Base-by-base conservation (phyloP, 2,113 vertebrate genomes). In the Dolichotis patagonum region DNA sequence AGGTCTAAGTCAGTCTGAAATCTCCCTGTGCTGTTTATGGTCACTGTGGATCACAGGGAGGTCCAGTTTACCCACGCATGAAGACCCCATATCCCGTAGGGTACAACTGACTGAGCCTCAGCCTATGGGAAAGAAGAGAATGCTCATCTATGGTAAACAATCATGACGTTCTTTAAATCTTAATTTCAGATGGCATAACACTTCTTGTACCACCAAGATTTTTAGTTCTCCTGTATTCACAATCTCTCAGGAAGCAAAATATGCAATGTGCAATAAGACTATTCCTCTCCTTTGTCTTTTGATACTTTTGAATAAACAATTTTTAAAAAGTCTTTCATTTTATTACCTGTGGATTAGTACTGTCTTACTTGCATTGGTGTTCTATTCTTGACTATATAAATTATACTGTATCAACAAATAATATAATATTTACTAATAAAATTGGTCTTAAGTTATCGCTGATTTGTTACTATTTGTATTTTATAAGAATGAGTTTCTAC, bases 401-500 rank as follows among this genome's bases (percentile, higher is more conserved):
- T 90, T 84, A 46, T 6, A 93, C 60, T 56, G 63, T 77, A 58
- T 83, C 77, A 90, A 63, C 56, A 93, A 96, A 62, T 41, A 38
- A 7, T 77, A 58, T 90, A n/a, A 78, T 3, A 83, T 96, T 43
- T 92, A 3, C 41, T 28, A 32, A 91, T 95, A 90, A 81, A 93
- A 0, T 60, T 0, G 63, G 8, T 49, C 22, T 41, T 88, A 75
- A 83, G 86, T 90, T 95, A 58, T 73, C 13, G 12, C 22, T 54
- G 4, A 3, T 69, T 88, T 94, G 12, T 41, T 75, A 41, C 1
- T 52, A 38, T 86, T 95, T 80, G 41, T 88, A 43, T 71, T 96
- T 96, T 73, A 80, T 43, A 43, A 41, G 84, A 56, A 80, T 54
- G 14, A 91, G 3, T 65, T 96, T 95, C 91, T 88, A 63, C 12